Evolutionary conservation across 2,797 vertebrate species (phyloP).

Genomic region (Accipiter minullus): DNA sequence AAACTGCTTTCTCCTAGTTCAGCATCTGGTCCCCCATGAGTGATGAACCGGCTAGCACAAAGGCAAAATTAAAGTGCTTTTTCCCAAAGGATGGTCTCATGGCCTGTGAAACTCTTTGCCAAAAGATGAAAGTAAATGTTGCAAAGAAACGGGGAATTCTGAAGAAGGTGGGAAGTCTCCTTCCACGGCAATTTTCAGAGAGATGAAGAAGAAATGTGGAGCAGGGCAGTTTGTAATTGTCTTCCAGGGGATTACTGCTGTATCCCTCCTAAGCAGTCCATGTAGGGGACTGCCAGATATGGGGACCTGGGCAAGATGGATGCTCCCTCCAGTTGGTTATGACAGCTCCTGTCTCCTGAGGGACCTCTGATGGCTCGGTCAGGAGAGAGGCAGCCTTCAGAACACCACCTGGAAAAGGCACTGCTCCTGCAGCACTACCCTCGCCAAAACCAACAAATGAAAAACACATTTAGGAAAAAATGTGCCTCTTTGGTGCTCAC

Average conservation of each 20-base stretch:
- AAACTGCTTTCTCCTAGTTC: constrained; percentile 33
- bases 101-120: background rate
- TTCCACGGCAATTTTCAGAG: background rate
- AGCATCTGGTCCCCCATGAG: constrained; percentile 30
- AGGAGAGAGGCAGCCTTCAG: background rate
- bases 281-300: background rate
- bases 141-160: background rate
- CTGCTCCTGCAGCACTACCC: background rate
- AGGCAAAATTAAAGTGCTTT: constrained; percentile 8
- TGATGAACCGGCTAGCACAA: constrained; percentile 4
- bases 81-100: background rate
- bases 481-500: background rate
- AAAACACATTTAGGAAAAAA: background rate
- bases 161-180: background rate
- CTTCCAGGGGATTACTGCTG: background rate
- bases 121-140: constrained; percentile 7
- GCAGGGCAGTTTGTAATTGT: background rate
- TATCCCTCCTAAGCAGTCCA: background rate
- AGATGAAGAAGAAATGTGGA: background rate
- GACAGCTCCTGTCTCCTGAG: background rate
- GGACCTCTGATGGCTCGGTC: background rate
- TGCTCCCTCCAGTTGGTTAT: background rate
- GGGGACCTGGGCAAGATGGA: background rate
- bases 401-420: background rate
- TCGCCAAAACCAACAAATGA: background rate